Evolutionary conservation across 2,888 invertebrate genomes (phyloP).

Genomic region (Drosophila greeni): DNA sequence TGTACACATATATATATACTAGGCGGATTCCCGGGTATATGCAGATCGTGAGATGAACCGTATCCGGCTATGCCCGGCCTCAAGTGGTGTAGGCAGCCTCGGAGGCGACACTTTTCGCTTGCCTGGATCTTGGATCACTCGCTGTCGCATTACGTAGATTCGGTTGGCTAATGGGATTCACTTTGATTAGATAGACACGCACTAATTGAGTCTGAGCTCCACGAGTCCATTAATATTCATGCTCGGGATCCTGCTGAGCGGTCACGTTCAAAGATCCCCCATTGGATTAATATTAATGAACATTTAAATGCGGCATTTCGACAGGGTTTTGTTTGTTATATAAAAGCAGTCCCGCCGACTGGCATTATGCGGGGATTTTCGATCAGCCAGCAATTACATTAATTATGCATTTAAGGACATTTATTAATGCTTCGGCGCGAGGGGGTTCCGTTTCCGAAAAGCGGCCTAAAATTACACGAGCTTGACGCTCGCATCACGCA

Average conservation of each 20-base stretch:
- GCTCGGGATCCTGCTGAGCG: constrained; percentile 26
- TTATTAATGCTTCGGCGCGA: constrained; percentile 14
- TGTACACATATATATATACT: constrained; percentile 2
- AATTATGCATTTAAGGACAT: constrained; percentile 37
- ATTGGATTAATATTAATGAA: constrained; percentile 27
- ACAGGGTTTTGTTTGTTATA: constrained; percentile 12
- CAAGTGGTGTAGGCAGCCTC: constrained; percentile 36
- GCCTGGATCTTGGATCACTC: constrained; percentile 27
- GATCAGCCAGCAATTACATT: constrained; percentile 32
- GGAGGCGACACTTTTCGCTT: constrained; percentile 19
- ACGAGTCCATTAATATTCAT: constrained; percentile 23
- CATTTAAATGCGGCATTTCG: constrained; percentile 8
- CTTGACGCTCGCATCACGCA: constrained; percentile 35
- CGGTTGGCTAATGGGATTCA: constrained; percentile 12
- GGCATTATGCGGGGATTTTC: constrained; percentile 4
- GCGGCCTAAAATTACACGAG: constrained; percentile 25
- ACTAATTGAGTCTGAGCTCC: constrained; percentile 15
- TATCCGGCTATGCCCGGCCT: constrained; percentile 58
- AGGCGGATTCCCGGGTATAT: constrained; percentile 21
- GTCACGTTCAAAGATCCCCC: constrained; percentile 18
- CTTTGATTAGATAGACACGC: constrained; percentile 27
- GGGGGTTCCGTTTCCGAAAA: constrained; percentile 19
- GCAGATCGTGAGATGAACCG: constrained; percentile 65
- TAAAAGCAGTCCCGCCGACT: constrained; percentile 7
- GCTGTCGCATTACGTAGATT: constrained; percentile 14